A percentile compares a stretch with the other conserved stretches of the same genome.
phyloP scores from a whole-genome alignment of 1,140 invertebrate species.

The Lethocerus indicus region DNA sequence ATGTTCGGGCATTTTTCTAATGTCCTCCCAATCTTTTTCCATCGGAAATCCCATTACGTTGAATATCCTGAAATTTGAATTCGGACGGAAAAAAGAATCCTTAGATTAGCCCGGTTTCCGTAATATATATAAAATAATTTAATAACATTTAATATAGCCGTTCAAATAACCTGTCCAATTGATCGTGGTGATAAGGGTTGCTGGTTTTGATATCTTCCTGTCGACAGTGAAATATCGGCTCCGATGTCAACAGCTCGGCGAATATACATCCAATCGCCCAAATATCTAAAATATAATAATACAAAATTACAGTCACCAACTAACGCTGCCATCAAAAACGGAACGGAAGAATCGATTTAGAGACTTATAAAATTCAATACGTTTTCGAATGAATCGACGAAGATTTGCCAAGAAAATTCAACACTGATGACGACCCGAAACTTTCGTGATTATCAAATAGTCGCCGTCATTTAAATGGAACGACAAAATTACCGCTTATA shows the following conservation, averaged over 20 bases:
- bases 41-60: constrained; percentile 99
- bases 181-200: constrained; percentile 99
- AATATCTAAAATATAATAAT: constrained; percentile 66
- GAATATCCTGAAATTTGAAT: constrained; percentile 61
- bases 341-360: too few relatives aligned
- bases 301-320: too few relatives aligned
- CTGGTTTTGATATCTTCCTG: constrained; percentile 99
- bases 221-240: constrained; percentile 98
- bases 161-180: constrained; percentile 59
- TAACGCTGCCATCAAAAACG: too few relatives aligned
- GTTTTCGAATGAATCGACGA: too few relatives aligned
- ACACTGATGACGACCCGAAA: too few relatives aligned
- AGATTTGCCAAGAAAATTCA: too few relatives aligned
- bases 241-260: constrained; percentile 88
- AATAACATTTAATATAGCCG: not conserved
- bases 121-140: not conserved
- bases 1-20: constrained; percentile 99
- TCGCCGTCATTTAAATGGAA: too few relatives aligned
- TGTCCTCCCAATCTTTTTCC: constrained; percentile 99
- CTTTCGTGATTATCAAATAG: too few relatives aligned
- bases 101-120: not conserved
- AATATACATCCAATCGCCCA: constrained; percentile 99
- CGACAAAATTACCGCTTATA: too few relatives aligned
- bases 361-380: too few relatives aligned
- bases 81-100: constrained; percentile 7